A percentile compares a stretch with the other conserved stretches of the same genome.
Evolutionary conservation across 2,797 vertebrate species (phyloP).

Genomic region (Sebastiscus tertius): DNA sequence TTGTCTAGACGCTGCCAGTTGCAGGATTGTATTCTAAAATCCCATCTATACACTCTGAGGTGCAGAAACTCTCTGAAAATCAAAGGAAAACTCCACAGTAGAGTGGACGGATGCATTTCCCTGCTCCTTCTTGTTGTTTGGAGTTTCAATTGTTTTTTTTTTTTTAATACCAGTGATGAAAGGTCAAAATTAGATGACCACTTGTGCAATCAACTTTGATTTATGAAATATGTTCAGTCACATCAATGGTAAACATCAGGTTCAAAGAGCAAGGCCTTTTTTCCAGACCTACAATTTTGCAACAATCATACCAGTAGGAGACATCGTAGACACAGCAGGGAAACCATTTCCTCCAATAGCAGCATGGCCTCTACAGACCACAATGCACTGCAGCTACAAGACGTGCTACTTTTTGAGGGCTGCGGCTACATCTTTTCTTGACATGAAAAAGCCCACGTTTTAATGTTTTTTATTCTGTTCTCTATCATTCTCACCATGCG

Average conservation of each 20-base stretch:
- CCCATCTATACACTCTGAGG: neutral
- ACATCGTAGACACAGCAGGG: neutral
- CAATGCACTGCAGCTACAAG: neutral
- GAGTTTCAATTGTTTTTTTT: neutral
- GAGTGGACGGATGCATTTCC: neutral
- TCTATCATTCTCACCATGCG: neutral
- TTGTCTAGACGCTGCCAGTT: conserved; percentile 1
- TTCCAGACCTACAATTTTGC: conserved; percentile 1
- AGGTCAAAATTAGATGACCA: neutral
- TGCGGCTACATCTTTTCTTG: neutral
- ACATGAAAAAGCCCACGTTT: neutral
- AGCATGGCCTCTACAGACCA: neutral
- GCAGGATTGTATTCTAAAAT: neutral
- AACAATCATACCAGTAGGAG: neutral
- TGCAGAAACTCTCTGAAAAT: neutral
- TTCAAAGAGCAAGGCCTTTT: conserved; percentile 2
- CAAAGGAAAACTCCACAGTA: neutral
- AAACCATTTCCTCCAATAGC: conserved; percentile 1
- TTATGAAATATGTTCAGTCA: conserved; percentile 6
- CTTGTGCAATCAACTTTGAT: neutral
- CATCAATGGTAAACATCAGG: neutral
- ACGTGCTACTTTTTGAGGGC: neutral
- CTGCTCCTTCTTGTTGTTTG: neutral
- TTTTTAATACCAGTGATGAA: neutral
- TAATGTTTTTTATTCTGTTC: neutral